These are phyloP conservation scores for Meriones psammophilus DNA, from an alignment of 2,797 vertebrate genomes.

Conservation along the genomic window DNA sequence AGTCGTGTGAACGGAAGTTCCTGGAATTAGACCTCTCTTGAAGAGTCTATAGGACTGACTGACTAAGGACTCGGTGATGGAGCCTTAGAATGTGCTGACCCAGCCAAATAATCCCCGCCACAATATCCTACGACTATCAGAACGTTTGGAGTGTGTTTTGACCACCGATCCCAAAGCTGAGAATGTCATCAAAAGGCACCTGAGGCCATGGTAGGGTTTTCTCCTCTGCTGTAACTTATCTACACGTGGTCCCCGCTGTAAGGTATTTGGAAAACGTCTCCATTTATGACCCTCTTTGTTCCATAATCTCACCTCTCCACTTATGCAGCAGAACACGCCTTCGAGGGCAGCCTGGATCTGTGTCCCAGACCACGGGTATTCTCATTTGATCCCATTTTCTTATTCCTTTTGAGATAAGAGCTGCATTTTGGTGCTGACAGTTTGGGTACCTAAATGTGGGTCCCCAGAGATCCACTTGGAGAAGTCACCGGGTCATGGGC, in stretches of 20 bases:
- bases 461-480: background rate
- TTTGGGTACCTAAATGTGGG: background rate
- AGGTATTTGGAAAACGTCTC: no score
- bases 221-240: background rate
- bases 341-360: background rate
- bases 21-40: background rate
- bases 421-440: background rate
- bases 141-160: background rate
- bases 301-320: background rate
- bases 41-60: no score
- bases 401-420: background rate
- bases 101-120: background rate
- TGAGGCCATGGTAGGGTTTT: background rate
- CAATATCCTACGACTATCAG: background rate
- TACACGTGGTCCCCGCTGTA: background rate
- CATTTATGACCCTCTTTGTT: background rate
- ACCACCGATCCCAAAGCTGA: background rate
- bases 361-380: background rate
- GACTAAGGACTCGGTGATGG: no score
- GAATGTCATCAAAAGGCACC: background rate
- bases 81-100: background rate
- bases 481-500: no score
- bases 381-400: background rate
- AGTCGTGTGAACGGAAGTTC: background rate
- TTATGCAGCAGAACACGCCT: background rate